Evolutionary conservation across 1,140 invertebrate genomes (phyloP), one percentile per base, ranked within the genome.

Genomic region (Paraescarpia echinospica): DNA sequence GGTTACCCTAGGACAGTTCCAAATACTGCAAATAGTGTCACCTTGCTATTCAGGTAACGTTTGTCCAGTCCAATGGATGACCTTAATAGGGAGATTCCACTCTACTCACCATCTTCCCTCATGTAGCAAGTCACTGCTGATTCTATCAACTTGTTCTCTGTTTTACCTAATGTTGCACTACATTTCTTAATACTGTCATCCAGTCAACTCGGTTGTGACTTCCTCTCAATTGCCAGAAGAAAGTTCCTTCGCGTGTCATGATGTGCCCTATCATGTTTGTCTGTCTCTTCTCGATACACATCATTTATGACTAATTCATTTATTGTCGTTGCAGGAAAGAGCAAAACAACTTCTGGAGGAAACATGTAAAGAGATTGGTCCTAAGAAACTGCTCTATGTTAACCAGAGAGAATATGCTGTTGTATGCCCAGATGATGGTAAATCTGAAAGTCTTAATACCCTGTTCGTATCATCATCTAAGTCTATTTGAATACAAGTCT

Each of bases 391-490:
- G 27, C 97, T 99, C 35, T 99, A 99, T 96, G 97, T 99, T 1
- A 97, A 97, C 90, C 98, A 99, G 95, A 96, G 98, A 95, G 98
- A 99, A 96, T 97, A 98, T 96, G 98, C 98, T 18, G 98, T 98
- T 27, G 98, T 98, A 6, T 97, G 98, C 89, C 98, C 98, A 34
- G 98, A 98, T 95, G 98, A 99, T 96, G 99, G 98, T 98, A 95
- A 97, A 97, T 97, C 93, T 31, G 31, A 92, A 48, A 33, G 14
- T 88, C n/a, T 93, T n/a, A 91, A 48, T 91, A 88, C 6, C 31
- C 33, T 92, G 34, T 22, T 33, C 35, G 8, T n/a, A n/a, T n/a
- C n/a, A n/a, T n/a, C n/a, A n/a, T n/a, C n/a, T n/a, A n/a, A n/a
- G n/a, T n/a, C n/a, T n/a, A n/a, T n/a, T n/a, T n/a, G n/a, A n/a